Evolutionary conservation across 2,113 vertebrate genomes (phyloP), one percentile per base, ranked within the genome.

Genomic region (Stigmatopora nigra): DNA sequence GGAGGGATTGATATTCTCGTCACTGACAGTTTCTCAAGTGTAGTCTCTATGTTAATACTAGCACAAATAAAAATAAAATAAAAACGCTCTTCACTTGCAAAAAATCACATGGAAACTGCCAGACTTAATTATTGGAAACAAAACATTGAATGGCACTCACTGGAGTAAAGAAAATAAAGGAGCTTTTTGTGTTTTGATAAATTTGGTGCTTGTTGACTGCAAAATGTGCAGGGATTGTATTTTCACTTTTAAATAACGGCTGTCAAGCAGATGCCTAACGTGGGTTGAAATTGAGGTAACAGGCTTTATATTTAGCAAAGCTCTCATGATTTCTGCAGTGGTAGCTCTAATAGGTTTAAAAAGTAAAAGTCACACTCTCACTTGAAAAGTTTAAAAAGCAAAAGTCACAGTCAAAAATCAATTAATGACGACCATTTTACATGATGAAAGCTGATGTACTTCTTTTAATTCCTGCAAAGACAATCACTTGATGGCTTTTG

Each of bases 191-290:
- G 80, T 78, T 82, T 78, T 67, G 83, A 71, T 64, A 44, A 59
- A 44, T 79, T 82, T 73, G 76, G 77, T 67, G 71, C 70, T 73
- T 63, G 58, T 14, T 77, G 87, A 88, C 80, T 80, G 80, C 71
- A 72, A 85, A 85, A 83, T 60, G 70, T 63, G 48, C 70, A 71
- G 51, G 35, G 69, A 78, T 79, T 58, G 71, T 80, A 53, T 4
- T 68, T 79, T 85, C 25, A 31, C 79, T 75, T 76, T 59, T 53
- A 56, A 68, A 63, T 72, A 64, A 63, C 68, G 72, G 73, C 75
- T 87, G 77, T 82, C 84, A 87, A 84, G 84, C 61, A 85, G 85
- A 87, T 82, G 80, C 83, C 79, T 65, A 81, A 87, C 73, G 84
- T 75, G 74, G 76, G 74, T 69, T 16, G 86, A 87, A 86, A 86